Conservation (phyloP, 2,888 invertebrate genomes). For the Atethmia centrago region DNA sequence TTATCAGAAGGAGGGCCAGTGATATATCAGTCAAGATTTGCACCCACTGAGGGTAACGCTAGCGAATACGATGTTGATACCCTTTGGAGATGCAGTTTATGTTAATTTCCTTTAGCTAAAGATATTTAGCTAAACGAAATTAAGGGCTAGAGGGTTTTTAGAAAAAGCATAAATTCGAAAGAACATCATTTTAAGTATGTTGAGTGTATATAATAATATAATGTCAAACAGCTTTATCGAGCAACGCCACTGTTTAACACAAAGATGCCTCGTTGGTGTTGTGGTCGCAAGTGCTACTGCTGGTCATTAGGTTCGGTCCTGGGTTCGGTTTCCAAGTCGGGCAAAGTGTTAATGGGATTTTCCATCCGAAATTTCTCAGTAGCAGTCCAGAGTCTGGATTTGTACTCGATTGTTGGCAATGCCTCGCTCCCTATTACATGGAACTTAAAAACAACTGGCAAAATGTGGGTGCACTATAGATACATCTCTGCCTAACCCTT, state of each 20-base stretch:
- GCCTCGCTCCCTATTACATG: neutral
- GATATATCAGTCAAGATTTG: slow-evolving; percentile 36
- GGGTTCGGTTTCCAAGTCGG: neutral
- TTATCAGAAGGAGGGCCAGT: slow-evolving; percentile 41
- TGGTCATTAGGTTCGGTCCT: too few relatives aligned
- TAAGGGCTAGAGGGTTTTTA: neutral
- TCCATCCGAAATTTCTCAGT: neutral
- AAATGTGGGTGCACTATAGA: too few relatives aligned
- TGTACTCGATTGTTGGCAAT: neutral
- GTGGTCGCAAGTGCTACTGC: neutral
- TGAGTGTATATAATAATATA: neutral
- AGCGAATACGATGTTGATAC: slow-evolving; percentile 1
- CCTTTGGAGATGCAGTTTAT: slow-evolving; percentile 4
- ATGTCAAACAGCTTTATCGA: neutral
- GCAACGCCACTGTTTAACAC: neutral
- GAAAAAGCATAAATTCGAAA: neutral
- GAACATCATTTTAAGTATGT: neutral
- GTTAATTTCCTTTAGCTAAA: too few relatives aligned
- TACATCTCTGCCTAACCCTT: too few relatives aligned
- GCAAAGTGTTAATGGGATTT: neutral
- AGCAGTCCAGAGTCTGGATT: neutral
- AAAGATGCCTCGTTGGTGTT: neutral
- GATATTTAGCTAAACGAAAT: neutral
- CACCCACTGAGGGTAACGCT: slow-evolving; percentile 8
- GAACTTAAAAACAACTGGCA: too few relatives aligned